These are phyloP conservation scores for Ylistrum balloti DNA, from an alignment of 1,140 invertebrate genomes.

Conservation along the genomic window DNA sequence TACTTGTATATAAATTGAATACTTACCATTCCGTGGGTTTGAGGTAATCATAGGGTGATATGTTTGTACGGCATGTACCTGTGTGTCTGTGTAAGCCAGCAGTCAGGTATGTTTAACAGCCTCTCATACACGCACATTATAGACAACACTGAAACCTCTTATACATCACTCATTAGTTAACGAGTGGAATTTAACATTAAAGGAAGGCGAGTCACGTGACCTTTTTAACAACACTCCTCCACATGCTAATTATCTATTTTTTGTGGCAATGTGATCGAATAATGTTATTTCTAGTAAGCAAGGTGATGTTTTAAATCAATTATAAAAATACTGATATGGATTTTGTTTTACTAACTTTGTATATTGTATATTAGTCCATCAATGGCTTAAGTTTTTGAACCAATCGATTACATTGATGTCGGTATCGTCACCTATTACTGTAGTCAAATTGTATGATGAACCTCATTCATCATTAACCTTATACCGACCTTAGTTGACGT, in stretches of 20 bases:
- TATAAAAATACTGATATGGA: too few species aligned
- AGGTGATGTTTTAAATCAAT: too few species aligned
- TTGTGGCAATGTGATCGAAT: not conserved
- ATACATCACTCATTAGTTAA: not conserved
- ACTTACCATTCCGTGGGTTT: conserved; percentile 17
- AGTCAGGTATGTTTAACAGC: conserved; percentile 24
- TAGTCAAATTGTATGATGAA: too few species aligned
- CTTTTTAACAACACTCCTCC: not conserved
- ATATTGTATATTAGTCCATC: too few species aligned
- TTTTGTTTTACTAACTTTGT: too few species aligned
- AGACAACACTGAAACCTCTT: not conserved
- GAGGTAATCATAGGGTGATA: conserved; percentile 13
- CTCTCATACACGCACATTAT: not conserved
- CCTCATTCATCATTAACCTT: too few species aligned
- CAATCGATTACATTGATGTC: too few species aligned
- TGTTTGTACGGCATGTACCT: conserved; percentile 2
- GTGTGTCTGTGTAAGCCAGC: not conserved
- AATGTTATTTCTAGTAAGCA: too few species aligned
- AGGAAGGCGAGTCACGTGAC: not conserved
- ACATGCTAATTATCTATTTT: not conserved
- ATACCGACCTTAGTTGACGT: too few species aligned
- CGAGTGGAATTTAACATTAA: conserved; percentile 1
- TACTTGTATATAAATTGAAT: conserved; percentile 40
- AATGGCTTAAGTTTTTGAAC: too few species aligned
- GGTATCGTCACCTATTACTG: too few species aligned